Evolutionary conservation across 2,888 invertebrate genomes (phyloP), one percentile per base, ranked within the genome.

Genomic region (Clusia tigrina): DNA sequence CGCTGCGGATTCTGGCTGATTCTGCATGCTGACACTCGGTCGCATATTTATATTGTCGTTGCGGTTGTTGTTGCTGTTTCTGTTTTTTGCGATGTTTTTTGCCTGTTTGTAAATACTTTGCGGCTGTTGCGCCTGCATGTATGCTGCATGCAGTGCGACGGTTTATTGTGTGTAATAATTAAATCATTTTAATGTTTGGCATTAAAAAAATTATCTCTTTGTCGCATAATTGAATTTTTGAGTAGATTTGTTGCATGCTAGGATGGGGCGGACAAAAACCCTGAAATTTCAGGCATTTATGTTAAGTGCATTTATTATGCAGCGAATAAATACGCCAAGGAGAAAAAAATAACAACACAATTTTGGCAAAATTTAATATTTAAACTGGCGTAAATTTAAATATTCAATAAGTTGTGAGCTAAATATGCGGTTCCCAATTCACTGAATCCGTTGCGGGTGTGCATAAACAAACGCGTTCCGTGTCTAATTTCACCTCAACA

Each of bases 111-210:
- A 32, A 5, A 5, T 32, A 32, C n/a, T n/a, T n/a, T n/a, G 1
- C 38, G 38, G n/a, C 38, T 38, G 1, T 38, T 38, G 67, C 32
- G 32, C 32, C 32, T 32, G 32, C 32, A 42, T 42, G 42, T 17
- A 5, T 5, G 6, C 32, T 32, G 32, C 32, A 42, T 42, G 42
- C 42, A 5, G 12, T n/a, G n/a, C n/a, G n/a, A 55, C 67, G 70
- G 68, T 74, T 77, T 75, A 74, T 74, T 74, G 77, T 74, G 72
- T 68, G 74, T 72, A 74, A 77, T 74, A 74, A 74, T 77, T 77
- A 75, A 74, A 74, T 74, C 77, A 74, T 77, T 77, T 77, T 69
- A 72, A 74, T 76, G 72, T 72, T 71, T 67, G n/a, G 72, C 67
- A 72, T 71, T 74, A 71, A 70, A 74, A n/a, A 74, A 73, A 70